These are phyloP conservation scores for Ptiloglossa arizonensis DNA, from an alignment of 1,140 invertebrate genomes.

Conservation along the genomic window DNA sequence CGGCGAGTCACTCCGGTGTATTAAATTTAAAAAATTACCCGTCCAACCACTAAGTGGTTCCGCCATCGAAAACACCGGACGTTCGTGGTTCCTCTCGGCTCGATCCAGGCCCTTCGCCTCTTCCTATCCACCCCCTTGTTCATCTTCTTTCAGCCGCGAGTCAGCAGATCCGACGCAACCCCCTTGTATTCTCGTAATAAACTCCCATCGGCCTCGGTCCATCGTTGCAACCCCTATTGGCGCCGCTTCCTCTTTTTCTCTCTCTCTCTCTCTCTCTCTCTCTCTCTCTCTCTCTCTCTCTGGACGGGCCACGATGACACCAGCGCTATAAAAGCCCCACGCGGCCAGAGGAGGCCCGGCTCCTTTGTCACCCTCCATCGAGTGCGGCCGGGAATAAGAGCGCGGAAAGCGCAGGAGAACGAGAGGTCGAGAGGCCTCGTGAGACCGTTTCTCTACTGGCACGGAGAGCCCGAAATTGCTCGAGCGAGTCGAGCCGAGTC, in stretches of 20 bases:
- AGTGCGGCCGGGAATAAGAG: conserved; percentile 51
- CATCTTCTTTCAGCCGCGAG: conserved; percentile 49
- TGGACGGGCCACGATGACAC: conserved; percentile 38
- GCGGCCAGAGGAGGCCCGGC: conserved; percentile 10
- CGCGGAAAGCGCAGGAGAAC: conserved; percentile 13
- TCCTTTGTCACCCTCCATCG: conserved; percentile 62
- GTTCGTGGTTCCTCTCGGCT: conserved; percentile 37
- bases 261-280: too few relatives aligned
- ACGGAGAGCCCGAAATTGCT: conserved; percentile 62
- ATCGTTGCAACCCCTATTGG: conserved; percentile 39
- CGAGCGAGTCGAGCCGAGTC: conserved; percentile 31
- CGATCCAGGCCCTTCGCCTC: conserved; percentile 4
- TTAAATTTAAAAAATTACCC: too few relatives aligned
- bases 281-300: too few relatives aligned
- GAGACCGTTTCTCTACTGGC: conserved; percentile 67
- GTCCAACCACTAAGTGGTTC: conserved; percentile 77
- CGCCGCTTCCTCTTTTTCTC: conserved; percentile 40
- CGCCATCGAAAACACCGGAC: conserved; percentile 63
- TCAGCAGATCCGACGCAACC: conserved; percentile 53
- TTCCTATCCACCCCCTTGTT: conserved; percentile 40
- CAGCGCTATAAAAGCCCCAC: conserved; percentile 35
- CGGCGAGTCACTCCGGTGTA: too few relatives aligned
- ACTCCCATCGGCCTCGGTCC: conserved; percentile 56
- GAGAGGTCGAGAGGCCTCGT: conserved; percentile 55
- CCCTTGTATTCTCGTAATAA: conserved; percentile 61